Evolutionary conservation across 2,797 vertebrate genomes (phyloP), one percentile per base, ranked within the genome.

Genomic region (Hafferia zeledoni): DNA sequence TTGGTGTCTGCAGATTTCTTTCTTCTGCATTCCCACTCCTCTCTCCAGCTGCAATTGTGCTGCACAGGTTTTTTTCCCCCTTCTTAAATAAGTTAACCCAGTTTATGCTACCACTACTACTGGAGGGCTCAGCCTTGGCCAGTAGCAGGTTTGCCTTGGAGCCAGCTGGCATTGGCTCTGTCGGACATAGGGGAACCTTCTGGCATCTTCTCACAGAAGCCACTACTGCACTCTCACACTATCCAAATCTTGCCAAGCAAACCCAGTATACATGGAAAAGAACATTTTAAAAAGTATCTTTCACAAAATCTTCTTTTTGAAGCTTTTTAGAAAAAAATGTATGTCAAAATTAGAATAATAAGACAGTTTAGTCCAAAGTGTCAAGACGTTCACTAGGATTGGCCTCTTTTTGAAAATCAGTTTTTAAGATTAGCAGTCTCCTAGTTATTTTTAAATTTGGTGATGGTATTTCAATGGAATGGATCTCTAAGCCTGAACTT

Each of bases 331-430:
- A 39, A 16, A 49, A 77, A 55, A 67, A 39, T 18, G 2, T 17
- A 2, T 9, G 6, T 31, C 33, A 57, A 63, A 81, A 11, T 63
- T 25, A 65, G 18, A 65, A n/a, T 41, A 87, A 56, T 10, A 8
- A 41, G 52, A 63, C 17, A 17, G 9, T 59, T 57, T 4, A 30
- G 63, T 74, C 12, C 10, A 19, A 77, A 44, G 1, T 13, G 5
- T 35, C 33, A 72, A 53, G 12, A 53, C 4, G 19, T 49, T 68
- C 6, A n/a, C 5, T 23, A 17, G 2, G n/a, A 49, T 8, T 19
- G 15, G 5, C 1, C 6, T 33, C 33, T 75, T 69, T 15, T 6
- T 17, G 10, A 53, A 67, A 18, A 2, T 10, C 5, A 4, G 2
- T n/a, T 55, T 65, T 71, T 53, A 72, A 59, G 16, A 55, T 6